Base-by-base conservation (phyloP, 2,113 vertebrate genomes). In the Rhynchomys soricoides region DNA sequence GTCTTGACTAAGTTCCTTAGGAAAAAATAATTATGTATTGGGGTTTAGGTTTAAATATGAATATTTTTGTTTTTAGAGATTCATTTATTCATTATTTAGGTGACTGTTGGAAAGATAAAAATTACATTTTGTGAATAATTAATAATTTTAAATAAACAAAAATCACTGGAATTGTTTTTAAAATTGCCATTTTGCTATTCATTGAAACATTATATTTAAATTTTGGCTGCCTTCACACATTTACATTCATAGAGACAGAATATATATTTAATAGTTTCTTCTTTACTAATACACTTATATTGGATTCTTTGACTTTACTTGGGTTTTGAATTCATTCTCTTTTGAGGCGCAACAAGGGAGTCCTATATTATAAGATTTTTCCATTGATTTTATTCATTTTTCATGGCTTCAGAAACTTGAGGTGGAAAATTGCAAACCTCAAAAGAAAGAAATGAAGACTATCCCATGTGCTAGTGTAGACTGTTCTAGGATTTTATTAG, bases 401-500 rank as follows among this genome's bases (percentile, higher is more conserved):
- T 40, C 89, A 21, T 71, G 22, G 26, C 34, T 17, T 75, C 79
- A 81, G 26, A 91, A n/a, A 21, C 1, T 79, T 75, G 7, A 71
- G 21, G 9, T 3, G 64, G 31, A 48, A 12, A 92, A 74, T 77
- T 75, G 31, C 50, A 97, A 95, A 34, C 13, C 78, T 75, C 21
- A 74, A 64, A 66, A n/a, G 34, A 86, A 83, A 86, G 7, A 95
- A 95, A 95, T 85, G 17, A 90, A 89, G 37, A 70, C n/a, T 93
- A 93, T 73, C 81, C 34, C 34, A 86, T 92, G 64, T 88, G 29
- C 50, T 48, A 45, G n/a, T 37, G 1, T 81, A 66, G 5, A 71
- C 17, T 82, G 52, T 90, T 85, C 50, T 85, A 31, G 89, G 74
- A 96, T 90, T 92, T 97, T 92, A 97, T 95, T 91, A 83, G 74